Evolutionary conservation across 53 echinoderm and acorn worm species (phyloP), one percentile per base, ranked within the genome.

Genomic region (Paelopatides confundens): DNA sequence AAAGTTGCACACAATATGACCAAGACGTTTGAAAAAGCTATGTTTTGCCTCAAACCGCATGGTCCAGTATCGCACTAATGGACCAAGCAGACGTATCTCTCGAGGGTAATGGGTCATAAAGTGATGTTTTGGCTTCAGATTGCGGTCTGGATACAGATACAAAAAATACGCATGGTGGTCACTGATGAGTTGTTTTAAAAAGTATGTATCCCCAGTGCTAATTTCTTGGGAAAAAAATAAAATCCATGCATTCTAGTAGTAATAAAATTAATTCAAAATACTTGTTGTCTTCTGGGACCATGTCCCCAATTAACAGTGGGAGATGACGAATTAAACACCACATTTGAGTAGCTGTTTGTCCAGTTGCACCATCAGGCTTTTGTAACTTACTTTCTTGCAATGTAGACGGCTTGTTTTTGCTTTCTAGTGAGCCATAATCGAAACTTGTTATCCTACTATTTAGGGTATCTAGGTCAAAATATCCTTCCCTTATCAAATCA

Each of bases 41-140:
- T 86, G 90, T 50, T 90, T 90, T 1, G 86, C 86, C 36, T 90
- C 90, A 34, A 76, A 90, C 37, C 77, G 62, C 86, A 90, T 78
- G 11, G 71, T 62, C 79, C 86, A 90, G 43, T 77, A 86, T 30
- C 62, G 38, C 7, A 86, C 63, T 6, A 90, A 52, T 28, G 91
- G 91, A 15, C 91, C 86, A 64, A 77, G 50, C 26, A 79, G 39
- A 12, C 66, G 28, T 26, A 90, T 87, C 46, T 34, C 21, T 2
- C 13, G 37, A 66, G 91, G 91, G 40, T 90, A 87, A 28, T 90
- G 91, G 1, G 40, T 66, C 68, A 81, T 78, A 21, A 77, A 64
- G 29, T 90, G 91, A 30, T 90, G 87, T 46, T 90, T 90, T 24
- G 77, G 77, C 23, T 64, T 87, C 1, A 90, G 67, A 26, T 52